Evolutionary conservation across 1,140 invertebrate genomes (phyloP).

Genomic region (Pomacea maculata): DNA sequence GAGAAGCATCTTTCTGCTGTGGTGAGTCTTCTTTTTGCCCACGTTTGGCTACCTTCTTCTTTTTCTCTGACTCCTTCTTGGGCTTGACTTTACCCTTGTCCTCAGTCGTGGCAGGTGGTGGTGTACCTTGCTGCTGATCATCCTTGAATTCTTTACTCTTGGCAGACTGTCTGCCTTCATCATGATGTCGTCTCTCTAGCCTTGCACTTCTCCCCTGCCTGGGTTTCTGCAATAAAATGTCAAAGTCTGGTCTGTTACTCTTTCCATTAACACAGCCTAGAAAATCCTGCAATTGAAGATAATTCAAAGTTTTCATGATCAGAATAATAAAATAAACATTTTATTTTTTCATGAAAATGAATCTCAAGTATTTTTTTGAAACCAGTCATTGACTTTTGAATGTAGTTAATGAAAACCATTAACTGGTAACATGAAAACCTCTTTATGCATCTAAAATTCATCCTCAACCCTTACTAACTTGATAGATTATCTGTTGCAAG

Average conservation of each 20-base stretch:
- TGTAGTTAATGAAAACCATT: too few species aligned
- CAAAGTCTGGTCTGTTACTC: neutral
- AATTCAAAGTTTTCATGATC: neutral
- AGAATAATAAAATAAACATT: too few species aligned
- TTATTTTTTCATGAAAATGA: too few species aligned
- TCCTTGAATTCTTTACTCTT: neutral
- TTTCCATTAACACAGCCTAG: slow-evolving; percentile 4
- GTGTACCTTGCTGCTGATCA: neutral
- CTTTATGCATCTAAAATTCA: too few species aligned
- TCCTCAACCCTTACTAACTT: too few species aligned
- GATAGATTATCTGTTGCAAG: too few species aligned
- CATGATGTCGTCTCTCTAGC: neutral
- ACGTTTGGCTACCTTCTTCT: neutral
- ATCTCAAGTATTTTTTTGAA: too few species aligned
- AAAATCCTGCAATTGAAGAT: neutral
- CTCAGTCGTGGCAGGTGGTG: neutral
- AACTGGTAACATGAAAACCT: too few species aligned
- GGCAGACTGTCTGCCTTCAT: neutral
- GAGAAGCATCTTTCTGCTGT: too few species aligned
- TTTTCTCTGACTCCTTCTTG: neutral
- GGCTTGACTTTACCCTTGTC: neutral
- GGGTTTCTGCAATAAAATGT: neutral
- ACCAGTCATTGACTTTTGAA: too few species aligned
- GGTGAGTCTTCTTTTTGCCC: too few species aligned
- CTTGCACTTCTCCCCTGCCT: neutral